A percentile compares a stretch with the other conserved stretches of the same genome.
Evolutionary conservation across 2,113 vertebrate species (phyloP).

Genomic region (Piprites chloris): DNA sequence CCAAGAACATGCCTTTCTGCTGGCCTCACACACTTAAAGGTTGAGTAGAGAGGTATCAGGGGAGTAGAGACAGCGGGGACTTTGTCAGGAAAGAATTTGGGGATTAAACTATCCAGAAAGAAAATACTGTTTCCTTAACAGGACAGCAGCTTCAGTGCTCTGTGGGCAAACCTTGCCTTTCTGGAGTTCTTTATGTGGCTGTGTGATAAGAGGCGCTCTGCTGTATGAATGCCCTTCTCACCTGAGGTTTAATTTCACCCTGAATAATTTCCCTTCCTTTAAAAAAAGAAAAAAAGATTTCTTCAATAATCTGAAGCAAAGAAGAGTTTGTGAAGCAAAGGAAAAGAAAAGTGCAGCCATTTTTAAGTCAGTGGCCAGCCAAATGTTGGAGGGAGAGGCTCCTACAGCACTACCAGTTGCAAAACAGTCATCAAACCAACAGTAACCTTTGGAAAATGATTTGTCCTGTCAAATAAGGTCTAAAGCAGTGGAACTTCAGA

Average conservation of each 20-base stretch:
- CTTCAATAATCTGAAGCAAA: not conserved
- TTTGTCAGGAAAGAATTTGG: not conserved
- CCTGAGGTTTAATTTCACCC: not conserved
- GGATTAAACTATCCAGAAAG: not conserved
- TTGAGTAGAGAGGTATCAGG: not conserved
- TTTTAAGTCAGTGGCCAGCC: not conserved
- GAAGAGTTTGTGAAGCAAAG: not conserved
- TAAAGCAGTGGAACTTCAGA: slow-evolving; percentile 34
- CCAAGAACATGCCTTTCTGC: not conserved
- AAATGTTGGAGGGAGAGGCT: not conserved
- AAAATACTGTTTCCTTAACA: not conserved
- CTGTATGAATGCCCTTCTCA: not conserved
- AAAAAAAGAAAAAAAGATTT: not conserved
- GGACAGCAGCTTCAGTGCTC: not conserved
- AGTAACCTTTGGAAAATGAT: slow-evolving; percentile 28
- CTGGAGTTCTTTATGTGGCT: not conserved
- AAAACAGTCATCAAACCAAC: not conserved
- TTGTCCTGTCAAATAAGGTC: not conserved
- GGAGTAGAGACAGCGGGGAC: not conserved
- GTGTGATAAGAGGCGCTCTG: not conserved
- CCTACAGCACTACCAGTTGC: not conserved
- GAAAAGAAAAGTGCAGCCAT: not conserved
- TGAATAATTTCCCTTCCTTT: not conserved
- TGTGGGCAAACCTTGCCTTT: not conserved
- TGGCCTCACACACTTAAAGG: not conserved